Evolutionary conservation across 2,113 vertebrate genomes (phyloP).

Genomic region (Toxostoma redivivum): DNA sequence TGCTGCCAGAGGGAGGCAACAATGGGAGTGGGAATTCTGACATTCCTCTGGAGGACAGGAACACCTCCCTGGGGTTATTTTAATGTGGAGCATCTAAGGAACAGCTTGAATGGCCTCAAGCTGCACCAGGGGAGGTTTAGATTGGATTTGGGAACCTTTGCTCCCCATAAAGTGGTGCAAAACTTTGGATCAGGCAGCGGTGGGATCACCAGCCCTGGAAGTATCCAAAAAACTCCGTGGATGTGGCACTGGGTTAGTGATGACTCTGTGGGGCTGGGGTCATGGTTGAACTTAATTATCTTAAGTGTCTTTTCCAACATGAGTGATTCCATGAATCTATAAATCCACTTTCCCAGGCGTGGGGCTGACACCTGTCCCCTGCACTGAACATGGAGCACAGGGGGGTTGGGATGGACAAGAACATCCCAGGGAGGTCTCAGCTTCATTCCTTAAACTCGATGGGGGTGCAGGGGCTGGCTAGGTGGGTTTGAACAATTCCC

Average conservation of each 20-base stretch:
- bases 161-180: not conserved
- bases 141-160: not conserved
- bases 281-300: not conserved
- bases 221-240: not conserved
- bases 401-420: not conserved
- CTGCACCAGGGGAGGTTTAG: not conserved
- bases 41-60: not conserved
- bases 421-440: not conserved
- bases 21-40: not conserved
- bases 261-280: not conserved
- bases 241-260: not conserved
- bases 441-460: fast-evolving
- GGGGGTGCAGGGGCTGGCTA: too few species aligned
- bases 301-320: not conserved
- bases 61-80: not conserved
- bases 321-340: not conserved
- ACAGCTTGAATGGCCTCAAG: not conserved
- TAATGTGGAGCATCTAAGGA: not conserved
- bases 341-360: not conserved
- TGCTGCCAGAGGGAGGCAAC: not conserved
- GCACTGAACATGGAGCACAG: not conserved
- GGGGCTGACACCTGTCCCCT: fast-evolving
- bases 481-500: not conserved
- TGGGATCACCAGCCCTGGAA: not conserved
- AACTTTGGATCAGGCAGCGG: not conserved